Evolutionary conservation across 1,140 invertebrate species (phyloP).

Genomic region (Drosophila melanogaster): Release_6_plus_ISO1_MT NT_037436.4:693001-693500

Average conservation of each 20-base stretch:
- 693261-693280: no score
- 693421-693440: slow-evolving; percentile 63
- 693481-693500: slow-evolving; percentile 60
- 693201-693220: slow-evolving; percentile 69
- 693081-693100: slow-evolving; percentile 18
- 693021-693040: not conserved
- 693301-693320: slow-evolving; percentile 73
- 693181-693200: slow-evolving; percentile 34
- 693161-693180: slow-evolving; percentile 28
- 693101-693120: slow-evolving; percentile 32
- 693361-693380: slow-evolving; percentile 80
- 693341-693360: slow-evolving; percentile 79
- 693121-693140: slow-evolving; percentile 71
- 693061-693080: not conserved
- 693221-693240: slow-evolving; percentile 75
- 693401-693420: slow-evolving; percentile 76
- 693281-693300: slow-evolving; percentile 61
- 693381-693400: slow-evolving; percentile 76
- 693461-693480: slow-evolving; percentile 57
- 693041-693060: no score
- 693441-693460: slow-evolving; percentile 7
- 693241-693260: slow-evolving; percentile 61
- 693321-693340: slow-evolving; percentile 72
- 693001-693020: no score
- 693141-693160: slow-evolving; percentile 47